Conservation (phyloP, 2,113 vertebrate genomes). For the Ptychochromis oligacanthus region DNA sequence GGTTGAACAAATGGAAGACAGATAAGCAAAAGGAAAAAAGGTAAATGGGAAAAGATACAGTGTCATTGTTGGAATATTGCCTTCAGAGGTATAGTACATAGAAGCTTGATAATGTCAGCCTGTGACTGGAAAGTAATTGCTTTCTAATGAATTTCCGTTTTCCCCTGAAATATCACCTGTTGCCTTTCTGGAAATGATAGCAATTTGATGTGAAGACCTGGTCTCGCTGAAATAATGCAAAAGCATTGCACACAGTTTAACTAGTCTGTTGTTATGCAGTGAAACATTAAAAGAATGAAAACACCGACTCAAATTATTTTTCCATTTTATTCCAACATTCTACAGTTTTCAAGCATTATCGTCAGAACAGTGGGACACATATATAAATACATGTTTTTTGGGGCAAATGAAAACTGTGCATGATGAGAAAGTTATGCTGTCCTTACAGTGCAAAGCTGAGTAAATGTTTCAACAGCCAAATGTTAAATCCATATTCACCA, state of each 20-base stretch:
- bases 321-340: neutral
- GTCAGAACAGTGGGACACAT: neutral
- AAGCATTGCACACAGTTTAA: slow-evolving; percentile 12
- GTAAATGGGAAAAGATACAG: slow-evolving; percentile 45
- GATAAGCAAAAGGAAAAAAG: slow-evolving; percentile 59
- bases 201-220: slow-evolving; percentile 24
- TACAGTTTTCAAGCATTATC: slow-evolving; percentile 26
- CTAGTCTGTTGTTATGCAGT: neutral
- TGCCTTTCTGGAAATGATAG: slow-evolving; percentile 42
- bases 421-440: slow-evolving; percentile 1
- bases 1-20: slow-evolving; percentile 55
- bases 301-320: slow-evolving; percentile 27
- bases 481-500: neutral
- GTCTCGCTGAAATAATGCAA: slow-evolving; percentile 43
- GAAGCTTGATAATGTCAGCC: slow-evolving; percentile 62
- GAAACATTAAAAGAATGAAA: slow-evolving; percentile 12
- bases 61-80: slow-evolving; percentile 58
- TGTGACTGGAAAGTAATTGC: slow-evolving; percentile 68
- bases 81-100: slow-evolving; percentile 42
- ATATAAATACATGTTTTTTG: neutral
- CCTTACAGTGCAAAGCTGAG: neutral
- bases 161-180: slow-evolving; percentile 52
- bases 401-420: slow-evolving; percentile 14
- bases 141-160: slow-evolving; percentile 65
- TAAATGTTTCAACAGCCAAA: neutral